phyloP scores from a whole-genome alignment of 2,888 invertebrate genomes.

The Nomada fucata region DNA sequence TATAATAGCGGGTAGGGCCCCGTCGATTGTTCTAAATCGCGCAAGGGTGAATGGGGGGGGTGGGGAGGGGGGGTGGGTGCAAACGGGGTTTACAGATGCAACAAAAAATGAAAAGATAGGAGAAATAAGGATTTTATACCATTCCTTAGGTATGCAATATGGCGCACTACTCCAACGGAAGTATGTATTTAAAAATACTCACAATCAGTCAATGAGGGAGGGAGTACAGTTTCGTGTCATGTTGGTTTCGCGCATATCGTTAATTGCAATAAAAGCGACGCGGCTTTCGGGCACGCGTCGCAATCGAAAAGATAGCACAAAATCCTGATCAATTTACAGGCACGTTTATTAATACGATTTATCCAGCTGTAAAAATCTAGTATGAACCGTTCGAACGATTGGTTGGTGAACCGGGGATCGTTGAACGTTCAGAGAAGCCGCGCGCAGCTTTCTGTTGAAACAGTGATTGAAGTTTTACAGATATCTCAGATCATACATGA shows the following conservation, averaged over 20 bases:
- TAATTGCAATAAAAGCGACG: conserved; percentile 55
- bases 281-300: conserved; percentile 41
- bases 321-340: conserved; percentile 48
- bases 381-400: conserved; percentile 10
- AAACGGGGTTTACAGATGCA: not conserved
- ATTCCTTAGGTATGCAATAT: conserved; percentile 42
- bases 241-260: conserved; percentile 47
- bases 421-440: conserved; percentile 17
- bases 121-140: conserved; percentile 43
- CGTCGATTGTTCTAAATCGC: conserved; percentile 22
- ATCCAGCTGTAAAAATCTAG: conserved; percentile 2
- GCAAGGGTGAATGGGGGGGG: not conserved
- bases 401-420: not conserved
- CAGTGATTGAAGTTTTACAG: conserved; percentile 17
- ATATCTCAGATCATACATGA: conserved; percentile 15
- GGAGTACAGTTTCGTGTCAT: conserved; percentile 14
- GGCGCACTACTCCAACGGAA: conserved; percentile 12
- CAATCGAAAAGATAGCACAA: conserved; percentile 53
- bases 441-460: conserved; percentile 36
- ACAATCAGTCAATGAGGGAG: conserved; percentile 31
- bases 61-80: not conserved
- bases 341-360: conserved; percentile 12
- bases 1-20: not conserved
- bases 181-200: conserved; percentile 52
- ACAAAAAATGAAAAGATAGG: conserved; percentile 15